Conservation (phyloP, 2,888 invertebrate genomes). For the Acleris holmiana region DNA sequence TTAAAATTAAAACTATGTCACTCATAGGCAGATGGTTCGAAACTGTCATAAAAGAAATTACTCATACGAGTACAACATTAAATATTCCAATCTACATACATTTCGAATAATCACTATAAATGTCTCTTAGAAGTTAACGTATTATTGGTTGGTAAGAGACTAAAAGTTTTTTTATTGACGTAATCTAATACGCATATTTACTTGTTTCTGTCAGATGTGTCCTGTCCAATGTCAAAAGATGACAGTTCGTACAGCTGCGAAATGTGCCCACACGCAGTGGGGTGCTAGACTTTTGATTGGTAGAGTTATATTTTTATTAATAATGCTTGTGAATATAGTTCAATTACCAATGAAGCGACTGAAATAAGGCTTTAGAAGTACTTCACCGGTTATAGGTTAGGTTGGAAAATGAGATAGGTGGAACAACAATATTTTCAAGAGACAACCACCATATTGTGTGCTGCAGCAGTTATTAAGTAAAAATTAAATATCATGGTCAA, state of each 20-base stretch:
- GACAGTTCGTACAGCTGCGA: constrained; percentile 28
- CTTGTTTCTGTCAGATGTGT: constrained; percentile 1
- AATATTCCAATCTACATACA: background rate
- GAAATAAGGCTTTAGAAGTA: too few species aligned
- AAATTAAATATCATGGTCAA: too few species aligned
- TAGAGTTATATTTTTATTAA: background rate
- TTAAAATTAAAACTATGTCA: too few species aligned
- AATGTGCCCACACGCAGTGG: constrained; percentile 34
- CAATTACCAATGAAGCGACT: too few species aligned
- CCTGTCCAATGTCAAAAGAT: constrained; percentile 28
- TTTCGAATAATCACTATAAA: background rate
- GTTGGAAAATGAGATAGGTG: too few species aligned
- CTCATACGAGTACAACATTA: too few species aligned
- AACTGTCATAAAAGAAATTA: too few species aligned
- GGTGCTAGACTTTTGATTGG: background rate
- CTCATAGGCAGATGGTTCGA: too few species aligned
- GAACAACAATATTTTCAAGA: too few species aligned
- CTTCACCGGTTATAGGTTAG: too few species aligned
- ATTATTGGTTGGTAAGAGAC: background rate
- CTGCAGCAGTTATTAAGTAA: too few species aligned
- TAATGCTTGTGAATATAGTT: background rate
- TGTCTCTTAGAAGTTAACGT: background rate
- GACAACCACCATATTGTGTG: too few species aligned
- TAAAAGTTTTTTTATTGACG: background rate
- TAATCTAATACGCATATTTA: constrained; percentile 11